These are phyloP conservation scores for Lithobius niger DNA, from an alignment of 1,140 invertebrate genomes.

Conservation along the genomic window DNA sequence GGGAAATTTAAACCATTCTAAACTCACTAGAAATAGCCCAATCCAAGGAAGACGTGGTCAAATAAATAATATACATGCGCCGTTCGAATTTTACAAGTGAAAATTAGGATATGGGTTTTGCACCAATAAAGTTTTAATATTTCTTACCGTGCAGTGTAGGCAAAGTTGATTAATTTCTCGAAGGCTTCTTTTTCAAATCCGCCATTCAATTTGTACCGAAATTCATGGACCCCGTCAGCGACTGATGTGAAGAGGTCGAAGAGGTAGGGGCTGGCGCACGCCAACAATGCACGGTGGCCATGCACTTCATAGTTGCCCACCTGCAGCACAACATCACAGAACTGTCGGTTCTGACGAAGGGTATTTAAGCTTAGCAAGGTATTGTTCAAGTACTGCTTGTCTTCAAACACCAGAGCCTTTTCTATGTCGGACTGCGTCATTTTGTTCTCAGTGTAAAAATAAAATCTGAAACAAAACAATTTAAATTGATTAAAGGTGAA, in stretches of 20 bases:
- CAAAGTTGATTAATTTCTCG: conserved; percentile 60
- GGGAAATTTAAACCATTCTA: no score
- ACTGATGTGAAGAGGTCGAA: conserved; percentile 58
- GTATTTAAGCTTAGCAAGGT: conserved; percentile 51
- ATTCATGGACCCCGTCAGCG: conserved; percentile 24
- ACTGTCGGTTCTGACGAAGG: conserved; percentile 57
- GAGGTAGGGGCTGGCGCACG: conserved; percentile 57
- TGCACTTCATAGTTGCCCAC: conserved; percentile 55
- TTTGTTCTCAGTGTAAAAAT: no score
- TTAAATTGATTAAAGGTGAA: no score
- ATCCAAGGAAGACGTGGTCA: no score
- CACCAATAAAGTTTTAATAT: no score
- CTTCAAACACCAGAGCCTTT: conserved; percentile 31
- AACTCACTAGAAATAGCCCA: no score
- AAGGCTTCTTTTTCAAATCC: conserved; percentile 51
- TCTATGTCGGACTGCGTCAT: neutral
- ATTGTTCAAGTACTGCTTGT: conserved; percentile 38
- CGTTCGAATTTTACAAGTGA: no score
- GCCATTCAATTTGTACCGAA: conserved; percentile 47
- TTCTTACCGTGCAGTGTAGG: conserved; percentile 57
- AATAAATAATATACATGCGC: no score
- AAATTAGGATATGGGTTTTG: no score
- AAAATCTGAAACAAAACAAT: no score
- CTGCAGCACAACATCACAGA: conserved; percentile 64
- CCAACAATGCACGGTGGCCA: conserved; percentile 59